Evolutionary conservation across 2,797 vertebrate genomes (phyloP).

Genomic region (Pangasius djambal): DNA sequence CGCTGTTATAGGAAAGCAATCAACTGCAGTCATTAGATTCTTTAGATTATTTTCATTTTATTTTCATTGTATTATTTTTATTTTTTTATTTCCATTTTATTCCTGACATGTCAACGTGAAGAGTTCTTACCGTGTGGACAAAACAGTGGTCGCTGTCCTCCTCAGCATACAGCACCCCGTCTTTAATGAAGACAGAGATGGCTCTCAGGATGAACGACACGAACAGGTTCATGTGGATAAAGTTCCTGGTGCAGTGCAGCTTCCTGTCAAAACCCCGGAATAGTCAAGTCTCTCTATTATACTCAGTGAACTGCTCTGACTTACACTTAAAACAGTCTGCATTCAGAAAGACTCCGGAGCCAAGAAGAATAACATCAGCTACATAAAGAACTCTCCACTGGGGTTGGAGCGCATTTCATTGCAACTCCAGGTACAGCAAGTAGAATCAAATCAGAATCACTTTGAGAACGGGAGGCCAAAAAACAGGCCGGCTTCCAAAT

Average conservation of each 20-base stretch:
- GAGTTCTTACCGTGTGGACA: conserved; percentile 80
- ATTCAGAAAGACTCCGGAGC: not conserved
- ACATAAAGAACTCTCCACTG: not conserved
- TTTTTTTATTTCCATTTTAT: not conserved
- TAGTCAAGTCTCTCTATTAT: not conserved
- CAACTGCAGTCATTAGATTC: not conserved
- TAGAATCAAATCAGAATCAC: conserved; percentile 34
- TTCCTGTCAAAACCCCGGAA: conserved; percentile 76
- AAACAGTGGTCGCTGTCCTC: conserved; percentile 92
- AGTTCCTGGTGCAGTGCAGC: conserved; percentile 97
- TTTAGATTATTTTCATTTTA: not conserved
- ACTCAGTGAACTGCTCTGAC: no score
- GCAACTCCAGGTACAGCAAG: not conserved
- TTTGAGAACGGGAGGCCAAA: not conserved
- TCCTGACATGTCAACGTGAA: not conserved
- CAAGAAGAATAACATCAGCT: not conserved
- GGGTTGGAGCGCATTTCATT: conserved; percentile 38
- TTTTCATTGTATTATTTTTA: not conserved
- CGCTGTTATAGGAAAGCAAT: not conserved
- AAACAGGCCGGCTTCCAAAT: conserved; percentile 19
- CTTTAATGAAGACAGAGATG: conserved; percentile 97
- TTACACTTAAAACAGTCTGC: not conserved
- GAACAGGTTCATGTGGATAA: conserved; percentile 99
- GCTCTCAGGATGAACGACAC: conserved; percentile 96
- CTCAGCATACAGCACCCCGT: conserved; percentile 90